Percentiles rank a stretch among this genome's conserved stretches.
Evolutionary conservation across 2,888 invertebrate species (phyloP).

Genomic region (Lycocerus yunnanus): DNA sequence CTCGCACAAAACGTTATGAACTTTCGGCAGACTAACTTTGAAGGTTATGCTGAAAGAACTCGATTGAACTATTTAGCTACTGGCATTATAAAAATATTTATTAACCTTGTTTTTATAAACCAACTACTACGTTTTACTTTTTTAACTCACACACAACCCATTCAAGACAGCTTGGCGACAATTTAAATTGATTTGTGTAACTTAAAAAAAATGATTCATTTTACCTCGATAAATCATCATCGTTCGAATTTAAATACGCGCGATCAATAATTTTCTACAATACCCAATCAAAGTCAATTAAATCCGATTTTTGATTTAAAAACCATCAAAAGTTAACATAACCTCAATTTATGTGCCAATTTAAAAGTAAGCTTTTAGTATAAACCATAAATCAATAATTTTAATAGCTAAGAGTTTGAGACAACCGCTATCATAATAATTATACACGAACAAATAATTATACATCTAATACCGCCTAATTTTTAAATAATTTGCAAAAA

Average conservation of each 20-base stretch:
- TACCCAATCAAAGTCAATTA: constrained; percentile 25
- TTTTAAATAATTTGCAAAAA: background rate
- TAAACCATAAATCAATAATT: background rate
- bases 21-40: background rate
- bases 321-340: background rate
- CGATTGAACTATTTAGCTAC: background rate
- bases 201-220: constrained; percentile 7
- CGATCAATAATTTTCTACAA: constrained; percentile 14
- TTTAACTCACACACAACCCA: constrained; percentile 14
- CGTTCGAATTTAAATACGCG: constrained; percentile 6
- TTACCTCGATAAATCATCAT: constrained; percentile 27
- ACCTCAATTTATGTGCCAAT: background rate
- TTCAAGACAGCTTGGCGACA: constrained; percentile 37
- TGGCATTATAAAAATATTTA: background rate
- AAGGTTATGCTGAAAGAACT: background rate
- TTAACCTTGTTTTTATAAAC: constrained; percentile 20
- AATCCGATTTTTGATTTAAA: background rate
- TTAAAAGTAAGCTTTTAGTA: background rate
- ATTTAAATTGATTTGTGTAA: constrained; percentile 32
- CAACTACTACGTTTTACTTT: constrained; percentile 20
- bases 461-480: background rate
- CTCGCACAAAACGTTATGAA: background rate
- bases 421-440: background rate
- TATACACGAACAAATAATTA: background rate
- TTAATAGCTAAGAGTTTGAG: background rate